phyloP scores from a whole-genome alignment of 2,113 vertebrate species.

The Rhinoderma darwinii region DNA sequence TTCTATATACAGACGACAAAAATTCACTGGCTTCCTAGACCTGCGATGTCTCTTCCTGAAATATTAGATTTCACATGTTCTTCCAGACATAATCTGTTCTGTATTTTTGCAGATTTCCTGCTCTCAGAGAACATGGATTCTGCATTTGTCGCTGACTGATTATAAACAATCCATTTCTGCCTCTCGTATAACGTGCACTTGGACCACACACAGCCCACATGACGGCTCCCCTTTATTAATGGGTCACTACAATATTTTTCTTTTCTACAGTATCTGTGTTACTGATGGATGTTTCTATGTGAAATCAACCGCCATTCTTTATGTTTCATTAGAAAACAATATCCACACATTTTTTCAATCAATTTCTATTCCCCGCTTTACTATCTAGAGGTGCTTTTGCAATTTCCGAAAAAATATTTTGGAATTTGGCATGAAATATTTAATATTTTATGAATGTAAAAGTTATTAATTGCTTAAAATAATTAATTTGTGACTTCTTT shows the following conservation, averaged over 20 bases:
- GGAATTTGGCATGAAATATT: background rate
- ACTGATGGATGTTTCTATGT: slow-evolving; percentile 4
- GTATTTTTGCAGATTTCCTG: slow-evolving; percentile 37
- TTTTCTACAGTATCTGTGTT: background rate
- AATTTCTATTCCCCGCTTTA: background rate
- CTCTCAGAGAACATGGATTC: slow-evolving; percentile 32
- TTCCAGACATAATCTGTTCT: slow-evolving; percentile 41
- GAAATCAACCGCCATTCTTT: background rate
- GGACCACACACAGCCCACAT: slow-evolving; percentile 16
- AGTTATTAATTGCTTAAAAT: background rate
- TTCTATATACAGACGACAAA: background rate
- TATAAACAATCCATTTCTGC: slow-evolving; percentile 23
- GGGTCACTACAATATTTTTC: background rate
- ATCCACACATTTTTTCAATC: background rate
- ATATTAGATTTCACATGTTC: slow-evolving; percentile 42
- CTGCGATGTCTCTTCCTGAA: slow-evolving; percentile 7
- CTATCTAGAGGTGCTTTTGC: background rate
- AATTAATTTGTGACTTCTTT: background rate
- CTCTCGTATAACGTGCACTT: background rate
- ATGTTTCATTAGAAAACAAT: background rate
- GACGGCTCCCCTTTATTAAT: background rate
- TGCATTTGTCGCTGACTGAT: slow-evolving; percentile 41
- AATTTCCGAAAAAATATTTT: background rate
- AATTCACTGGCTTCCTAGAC: slow-evolving; percentile 4
- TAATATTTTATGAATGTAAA: background rate